Conservation (phyloP, 2,888 invertebrate genomes). For the Salpingus planirostris region DNA sequence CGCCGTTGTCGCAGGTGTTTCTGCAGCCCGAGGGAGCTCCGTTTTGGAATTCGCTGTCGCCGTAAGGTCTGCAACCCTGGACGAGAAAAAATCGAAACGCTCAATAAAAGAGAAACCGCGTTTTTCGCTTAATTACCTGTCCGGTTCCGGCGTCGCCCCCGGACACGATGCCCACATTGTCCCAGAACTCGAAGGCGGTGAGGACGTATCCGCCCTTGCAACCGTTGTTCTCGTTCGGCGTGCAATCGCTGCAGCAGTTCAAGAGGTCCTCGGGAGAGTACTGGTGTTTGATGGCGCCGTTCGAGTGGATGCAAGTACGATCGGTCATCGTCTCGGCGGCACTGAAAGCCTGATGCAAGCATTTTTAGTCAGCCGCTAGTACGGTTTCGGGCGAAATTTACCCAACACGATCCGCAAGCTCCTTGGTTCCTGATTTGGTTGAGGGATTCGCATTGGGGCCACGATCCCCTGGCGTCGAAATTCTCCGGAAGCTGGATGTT, state of each 20-base stretch:
- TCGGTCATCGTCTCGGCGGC: slow-evolving; percentile 8
- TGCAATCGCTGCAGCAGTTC: slow-evolving; percentile 6
- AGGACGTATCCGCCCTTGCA: slow-evolving; percentile 7
- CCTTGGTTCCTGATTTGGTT: slow-evolving; percentile 3
- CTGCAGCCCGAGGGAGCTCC: slow-evolving; percentile 3
- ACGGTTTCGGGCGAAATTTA: no score
- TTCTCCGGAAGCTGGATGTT: background rate
- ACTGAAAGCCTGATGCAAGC: no score
- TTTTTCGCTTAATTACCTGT: slow-evolving; percentile 2
- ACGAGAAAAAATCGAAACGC: background rate
- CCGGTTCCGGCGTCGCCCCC: slow-evolving; percentile 7
- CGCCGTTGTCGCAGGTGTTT: slow-evolving; percentile 3
- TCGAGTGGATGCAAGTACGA: slow-evolving; percentile 7
- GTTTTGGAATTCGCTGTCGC: slow-evolving; percentile 1
- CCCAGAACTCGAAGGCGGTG: slow-evolving; percentile 4
- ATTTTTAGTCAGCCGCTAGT: no score
- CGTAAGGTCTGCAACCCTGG: slow-evolving; percentile 7
- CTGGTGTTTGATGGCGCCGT: slow-evolving; percentile 4
- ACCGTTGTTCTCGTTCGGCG: background rate
- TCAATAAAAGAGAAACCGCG: background rate
- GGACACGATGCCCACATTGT: slow-evolving; percentile 3
- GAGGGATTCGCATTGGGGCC: slow-evolving; percentile 1
- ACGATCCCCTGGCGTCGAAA: slow-evolving; percentile 1
- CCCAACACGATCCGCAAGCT: slow-evolving; percentile 1
- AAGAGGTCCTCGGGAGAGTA: slow-evolving; percentile 9